Conservation (phyloP, 2,113 vertebrate species). For the Spea multiplicata region DNA sequence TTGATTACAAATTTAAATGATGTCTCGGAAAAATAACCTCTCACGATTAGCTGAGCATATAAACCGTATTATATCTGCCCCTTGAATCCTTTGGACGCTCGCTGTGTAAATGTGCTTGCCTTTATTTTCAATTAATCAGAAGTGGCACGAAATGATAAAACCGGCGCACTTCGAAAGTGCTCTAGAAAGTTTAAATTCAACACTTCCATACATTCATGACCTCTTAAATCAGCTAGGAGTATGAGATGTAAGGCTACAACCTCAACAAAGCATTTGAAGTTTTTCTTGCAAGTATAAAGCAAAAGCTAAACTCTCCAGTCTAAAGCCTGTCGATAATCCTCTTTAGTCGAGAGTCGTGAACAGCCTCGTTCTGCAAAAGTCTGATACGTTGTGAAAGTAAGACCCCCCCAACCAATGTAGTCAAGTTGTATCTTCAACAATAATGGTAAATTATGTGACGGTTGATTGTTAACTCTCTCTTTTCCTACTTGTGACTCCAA, state of each 20-base stretch:
- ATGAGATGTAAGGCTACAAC: constrained; percentile 60
- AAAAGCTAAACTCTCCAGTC: constrained; percentile 55
- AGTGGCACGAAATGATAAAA: constrained; percentile 26
- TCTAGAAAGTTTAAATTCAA: constrained; percentile 42
- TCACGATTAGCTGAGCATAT: constrained; percentile 35
- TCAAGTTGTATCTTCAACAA: too few species aligned
- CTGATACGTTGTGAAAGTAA: constrained; percentile 47
- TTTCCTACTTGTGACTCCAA: too few species aligned
- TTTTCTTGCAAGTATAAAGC: constrained; percentile 54
- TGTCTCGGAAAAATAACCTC: background rate
- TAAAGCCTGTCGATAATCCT: constrained; percentile 60
- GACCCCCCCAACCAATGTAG: constrained; percentile 2
- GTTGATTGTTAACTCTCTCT: too few species aligned
- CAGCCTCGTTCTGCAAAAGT: constrained; percentile 48
- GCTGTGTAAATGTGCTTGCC: constrained; percentile 22
- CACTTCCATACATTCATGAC: constrained; percentile 58
- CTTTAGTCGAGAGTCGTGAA: constrained; percentile 55
- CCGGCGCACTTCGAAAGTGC: background rate
- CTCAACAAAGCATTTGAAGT: constrained; percentile 58
- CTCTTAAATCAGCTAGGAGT: constrained; percentile 62
- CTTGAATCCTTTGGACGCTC: constrained; percentile 48
- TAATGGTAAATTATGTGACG: too few species aligned
- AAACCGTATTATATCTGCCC: constrained; percentile 39
- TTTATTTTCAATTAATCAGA: constrained; percentile 36
- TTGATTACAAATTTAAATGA: constrained; percentile 59